Base-by-base conservation (phyloP, 2,797 vertebrate species). In the Pagetopsis macropterus region DNA sequence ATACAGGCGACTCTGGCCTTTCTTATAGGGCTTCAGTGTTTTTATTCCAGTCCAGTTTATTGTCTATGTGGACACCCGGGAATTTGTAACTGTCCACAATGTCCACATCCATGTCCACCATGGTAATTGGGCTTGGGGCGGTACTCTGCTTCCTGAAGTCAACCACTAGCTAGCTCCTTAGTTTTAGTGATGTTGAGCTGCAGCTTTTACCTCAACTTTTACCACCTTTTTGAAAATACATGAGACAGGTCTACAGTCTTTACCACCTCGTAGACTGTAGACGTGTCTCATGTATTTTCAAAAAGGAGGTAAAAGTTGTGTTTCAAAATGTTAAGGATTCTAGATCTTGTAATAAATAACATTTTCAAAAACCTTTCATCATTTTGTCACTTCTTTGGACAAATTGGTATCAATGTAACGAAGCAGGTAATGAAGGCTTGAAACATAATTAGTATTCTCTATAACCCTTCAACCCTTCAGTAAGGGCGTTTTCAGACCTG, bases 341-440 rank as follows among this genome's bases (percentile, higher is more conserved):
- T 58, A 61, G 43, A 68, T 17, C 27, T 67, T 45, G 14, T 37
- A 64, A 63, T 68, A 72, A 40, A 63, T 52, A 2, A 9, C 0
- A 15, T 63, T 59, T 55, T 59, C 1, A 55, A 76, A 37, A 76
- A 54, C 67, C 41, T 37, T 54, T 65, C 11, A 37, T 69, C 9
- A 61, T 65, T 51, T 70, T 56, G 49, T 49, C 40, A 45, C 31
- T 65, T 65, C 60, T 70, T 61, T 48, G 23, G 69, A 67, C 44
- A 41, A 59, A 21, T 21, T 65, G 19, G 23, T 65, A 49, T 52
- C 1, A 23, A 19, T 59, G 21, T 44, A 19, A 19, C 33, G 33
- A 12, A 33, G 15, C 21, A 44, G 9, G n/a, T 13, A 8, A 4
- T 13, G 1, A 52, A 40, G 6, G 66, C 37, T 14, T 40, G 33